phyloP scores from a whole-genome alignment of 1,140 invertebrate species.

The Conopomorpha cramerella region DNA sequence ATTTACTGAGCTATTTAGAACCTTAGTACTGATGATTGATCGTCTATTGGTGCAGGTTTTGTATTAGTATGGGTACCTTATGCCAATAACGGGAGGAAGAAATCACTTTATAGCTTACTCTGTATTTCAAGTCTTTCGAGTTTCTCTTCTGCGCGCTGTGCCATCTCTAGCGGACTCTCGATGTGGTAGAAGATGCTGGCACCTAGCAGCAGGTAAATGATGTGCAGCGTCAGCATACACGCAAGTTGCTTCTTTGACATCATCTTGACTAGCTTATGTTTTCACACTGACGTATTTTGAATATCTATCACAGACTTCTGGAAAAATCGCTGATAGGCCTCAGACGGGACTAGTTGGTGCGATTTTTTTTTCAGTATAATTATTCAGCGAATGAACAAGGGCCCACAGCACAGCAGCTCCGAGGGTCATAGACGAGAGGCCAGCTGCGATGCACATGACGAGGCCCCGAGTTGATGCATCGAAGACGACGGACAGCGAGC shows the following conservation, averaged over 20 bases:
- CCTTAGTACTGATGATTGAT: too few species aligned
- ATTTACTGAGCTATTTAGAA: too few species aligned
- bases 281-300: constrained; percentile 2
- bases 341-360: too few species aligned
- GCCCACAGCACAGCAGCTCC: not conserved
- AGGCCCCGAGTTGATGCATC: too few species aligned
- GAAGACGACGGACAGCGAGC: too few species aligned
- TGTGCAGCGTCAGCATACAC: constrained; percentile 73
- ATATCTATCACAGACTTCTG: constrained; percentile 7
- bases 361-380: not conserved
- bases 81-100: too few species aligned
- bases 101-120: constrained; percentile 60
- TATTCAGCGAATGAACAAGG: not conserved
- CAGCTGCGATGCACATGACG: not conserved
- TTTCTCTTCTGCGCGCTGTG: constrained; percentile 59
- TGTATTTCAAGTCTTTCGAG: constrained; percentile 70
- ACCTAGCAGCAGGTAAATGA: constrained; percentile 75
- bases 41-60: too few species aligned
- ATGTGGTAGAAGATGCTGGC: constrained; percentile 79
- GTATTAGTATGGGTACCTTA: too few species aligned
- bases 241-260: constrained; percentile 84
- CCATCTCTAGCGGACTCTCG: constrained; percentile 69
- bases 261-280: constrained; percentile 49
- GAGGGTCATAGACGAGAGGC: not conserved
- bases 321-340: too few species aligned